Conservation (phyloP, 92 coral and sea anemone genomes). For the Zoanthus sociatus region DNA sequence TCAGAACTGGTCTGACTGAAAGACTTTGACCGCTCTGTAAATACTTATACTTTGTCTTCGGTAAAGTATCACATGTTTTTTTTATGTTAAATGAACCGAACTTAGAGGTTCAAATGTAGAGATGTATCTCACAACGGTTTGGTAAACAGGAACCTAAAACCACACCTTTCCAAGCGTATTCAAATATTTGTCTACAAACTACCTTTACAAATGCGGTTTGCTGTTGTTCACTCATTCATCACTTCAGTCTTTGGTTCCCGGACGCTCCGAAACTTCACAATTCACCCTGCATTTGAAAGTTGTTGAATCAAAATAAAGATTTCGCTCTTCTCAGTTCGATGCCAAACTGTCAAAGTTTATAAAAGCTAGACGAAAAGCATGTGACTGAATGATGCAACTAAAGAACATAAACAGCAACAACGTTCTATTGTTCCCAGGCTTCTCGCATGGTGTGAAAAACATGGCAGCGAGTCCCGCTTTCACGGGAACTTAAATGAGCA, state of each 20-base stretch:
- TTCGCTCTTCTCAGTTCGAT: not conserved
- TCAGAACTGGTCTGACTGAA: too few species aligned
- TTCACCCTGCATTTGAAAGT: not conserved
- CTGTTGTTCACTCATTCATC: not conserved
- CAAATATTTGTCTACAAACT: too few species aligned
- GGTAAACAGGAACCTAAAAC: not conserved
- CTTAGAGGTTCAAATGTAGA: too few species aligned
- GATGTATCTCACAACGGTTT: too few species aligned
- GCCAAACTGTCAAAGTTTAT: slow-evolving; percentile 6
- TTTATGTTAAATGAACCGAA: too few species aligned
- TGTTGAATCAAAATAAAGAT: not conserved
- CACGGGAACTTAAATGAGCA: too few species aligned
- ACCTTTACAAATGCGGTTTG: too few species aligned
- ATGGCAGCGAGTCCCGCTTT: too few species aligned
- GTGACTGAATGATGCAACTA: slow-evolving; percentile 36
- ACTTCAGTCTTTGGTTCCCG: not conserved
- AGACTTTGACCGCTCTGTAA: too few species aligned
- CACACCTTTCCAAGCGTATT: slow-evolving; percentile 10
- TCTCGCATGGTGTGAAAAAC: too few species aligned
- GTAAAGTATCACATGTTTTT: too few species aligned
- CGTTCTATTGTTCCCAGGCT: slow-evolving; percentile 41
- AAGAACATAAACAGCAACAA: slow-evolving; percentile 38
- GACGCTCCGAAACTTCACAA: not conserved
- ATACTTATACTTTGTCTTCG: too few species aligned
- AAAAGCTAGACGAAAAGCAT: not conserved